phyloP scores from a whole-genome alignment of 1,140 invertebrate species.

The Heliconius nattereri region DNA sequence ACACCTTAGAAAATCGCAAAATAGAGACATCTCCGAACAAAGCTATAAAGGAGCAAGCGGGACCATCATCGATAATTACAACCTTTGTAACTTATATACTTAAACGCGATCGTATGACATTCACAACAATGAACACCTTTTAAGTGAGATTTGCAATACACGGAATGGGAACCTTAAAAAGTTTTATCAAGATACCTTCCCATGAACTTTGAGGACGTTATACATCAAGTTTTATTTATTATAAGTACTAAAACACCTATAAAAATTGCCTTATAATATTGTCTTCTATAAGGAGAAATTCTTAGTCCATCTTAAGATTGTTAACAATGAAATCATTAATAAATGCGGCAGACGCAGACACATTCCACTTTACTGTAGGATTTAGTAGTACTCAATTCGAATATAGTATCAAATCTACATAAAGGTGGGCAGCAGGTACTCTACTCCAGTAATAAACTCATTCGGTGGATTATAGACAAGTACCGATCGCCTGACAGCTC shows the following conservation, averaged over 20 bases:
- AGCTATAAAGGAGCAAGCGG: constrained; percentile 65
- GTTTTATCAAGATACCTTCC: not conserved
- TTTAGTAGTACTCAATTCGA: constrained; percentile 36
- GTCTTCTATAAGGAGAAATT: constrained; percentile 35
- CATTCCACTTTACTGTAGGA: constrained; percentile 38
- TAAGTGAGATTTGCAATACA: constrained; percentile 39
- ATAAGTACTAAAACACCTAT: constrained; percentile 31
- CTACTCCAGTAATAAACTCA: constrained; percentile 67
- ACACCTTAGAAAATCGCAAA: constrained; percentile 80
- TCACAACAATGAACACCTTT: constrained; percentile 48
- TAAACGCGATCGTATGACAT: constrained; percentile 54
- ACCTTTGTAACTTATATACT: constrained; percentile 65
- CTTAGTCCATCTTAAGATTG: constrained; percentile 29
- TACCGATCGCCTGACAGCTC: constrained; percentile 65
- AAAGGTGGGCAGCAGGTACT: constrained; percentile 49
- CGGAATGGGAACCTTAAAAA: constrained; percentile 27
- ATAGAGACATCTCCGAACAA: constrained; percentile 77
- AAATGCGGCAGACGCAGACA: constrained; percentile 26
- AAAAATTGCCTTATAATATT: constrained; percentile 27
- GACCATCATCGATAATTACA: constrained; percentile 76
- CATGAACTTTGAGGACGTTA: not conserved
- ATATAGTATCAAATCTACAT: constrained; percentile 44
- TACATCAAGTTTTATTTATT: constrained; percentile 13
- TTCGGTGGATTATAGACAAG: constrained; percentile 69
- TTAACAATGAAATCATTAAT: constrained; percentile 40